A percentile compares a stretch with the other conserved stretches of the same genome.
Conservation (phyloP, 2,113 vertebrate genomes). For the Misgurnus mizolepis region DNA sequence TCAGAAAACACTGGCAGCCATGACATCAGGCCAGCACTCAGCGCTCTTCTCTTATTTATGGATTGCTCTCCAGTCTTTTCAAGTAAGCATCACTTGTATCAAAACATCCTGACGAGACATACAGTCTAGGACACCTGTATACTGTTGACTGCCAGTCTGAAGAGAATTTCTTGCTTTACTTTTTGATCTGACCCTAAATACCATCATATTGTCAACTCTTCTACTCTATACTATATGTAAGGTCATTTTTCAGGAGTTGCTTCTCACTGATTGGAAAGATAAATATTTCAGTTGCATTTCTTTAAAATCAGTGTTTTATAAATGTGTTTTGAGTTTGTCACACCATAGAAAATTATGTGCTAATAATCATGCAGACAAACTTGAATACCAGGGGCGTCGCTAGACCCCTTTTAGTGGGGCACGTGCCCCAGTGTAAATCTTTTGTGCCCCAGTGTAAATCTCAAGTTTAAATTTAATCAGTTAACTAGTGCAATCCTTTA, state of each 20-base stretch:
- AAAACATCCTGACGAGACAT: not conserved
- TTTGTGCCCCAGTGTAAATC: too few species aligned
- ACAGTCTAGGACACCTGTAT: not conserved
- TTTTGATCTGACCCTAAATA: not conserved
- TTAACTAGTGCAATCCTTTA: too few species aligned
- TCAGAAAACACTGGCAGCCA: slow-evolving; percentile 25
- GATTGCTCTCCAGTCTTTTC: slow-evolving; percentile 1
- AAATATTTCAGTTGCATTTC: too few species aligned
- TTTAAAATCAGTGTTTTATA: too few species aligned
- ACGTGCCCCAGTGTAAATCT: too few species aligned
- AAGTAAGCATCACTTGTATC: not conserved
- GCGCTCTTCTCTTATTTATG: slow-evolving; percentile 8
- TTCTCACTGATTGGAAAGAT: not conserved
- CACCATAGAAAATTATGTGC: too few species aligned
- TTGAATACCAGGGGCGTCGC: too few species aligned
- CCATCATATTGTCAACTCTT: not conserved
- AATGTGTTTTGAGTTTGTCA: too few species aligned
- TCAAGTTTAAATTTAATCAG: too few species aligned
- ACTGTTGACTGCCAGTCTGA: not conserved
- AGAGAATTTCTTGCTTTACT: not conserved
- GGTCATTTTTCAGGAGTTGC: not conserved
- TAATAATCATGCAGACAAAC: too few species aligned
- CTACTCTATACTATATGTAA: too few species aligned
- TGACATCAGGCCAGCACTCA: slow-evolving; percentile 35
- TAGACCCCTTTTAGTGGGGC: too few species aligned